These are phyloP conservation scores for Lochmaea capreae DNA, from an alignment of 2,888 invertebrate genomes.

Conservation along the genomic window DNA sequence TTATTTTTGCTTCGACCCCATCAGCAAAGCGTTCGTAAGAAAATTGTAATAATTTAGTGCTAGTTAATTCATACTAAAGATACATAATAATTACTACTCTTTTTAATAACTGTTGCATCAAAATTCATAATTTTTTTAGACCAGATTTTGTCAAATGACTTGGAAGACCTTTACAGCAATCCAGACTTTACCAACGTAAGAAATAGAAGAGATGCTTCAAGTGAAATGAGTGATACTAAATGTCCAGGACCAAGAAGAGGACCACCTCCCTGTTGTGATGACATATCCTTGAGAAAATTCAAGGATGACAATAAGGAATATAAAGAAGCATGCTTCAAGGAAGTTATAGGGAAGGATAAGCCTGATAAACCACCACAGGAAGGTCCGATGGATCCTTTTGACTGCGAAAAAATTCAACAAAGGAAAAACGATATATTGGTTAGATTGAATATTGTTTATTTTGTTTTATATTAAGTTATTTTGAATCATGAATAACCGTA, in stretches of 20 bases:
- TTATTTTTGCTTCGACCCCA: too few relatives aligned
- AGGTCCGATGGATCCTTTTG: slow-evolving; percentile 58
- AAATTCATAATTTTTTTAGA: slow-evolving; percentile 50
- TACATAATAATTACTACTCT: too few relatives aligned
- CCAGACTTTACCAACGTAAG: slow-evolving; percentile 43
- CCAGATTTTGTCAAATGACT: slow-evolving; percentile 56
- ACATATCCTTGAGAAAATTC: slow-evolving; percentile 53
- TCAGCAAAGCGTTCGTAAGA: too few relatives aligned
- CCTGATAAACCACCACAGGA: slow-evolving; percentile 39
- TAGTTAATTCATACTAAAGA: too few relatives aligned
- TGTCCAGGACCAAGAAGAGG: slow-evolving; percentile 49
- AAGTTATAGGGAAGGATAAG: slow-evolving; percentile 56
- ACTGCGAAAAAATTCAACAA: slow-evolving; percentile 60
- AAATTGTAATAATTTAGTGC: too few relatives aligned
- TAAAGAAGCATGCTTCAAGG: slow-evolving; percentile 58
- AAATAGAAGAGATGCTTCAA: slow-evolving; percentile 57
- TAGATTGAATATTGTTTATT: slow-evolving; percentile 43
- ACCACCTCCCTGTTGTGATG: slow-evolving; percentile 59
- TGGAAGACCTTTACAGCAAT: slow-evolving; percentile 52
- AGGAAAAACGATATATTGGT: slow-evolving; percentile 60
- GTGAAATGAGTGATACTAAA: slow-evolving; percentile 51
- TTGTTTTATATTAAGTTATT: neutral
- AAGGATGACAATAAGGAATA: slow-evolving; percentile 56
- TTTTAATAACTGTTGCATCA: too few relatives aligned
- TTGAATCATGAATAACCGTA: neutral